These are phyloP conservation scores for Aphodius sticticus DNA, from an alignment of 2,888 invertebrate species.

Conservation along the genomic window DNA sequence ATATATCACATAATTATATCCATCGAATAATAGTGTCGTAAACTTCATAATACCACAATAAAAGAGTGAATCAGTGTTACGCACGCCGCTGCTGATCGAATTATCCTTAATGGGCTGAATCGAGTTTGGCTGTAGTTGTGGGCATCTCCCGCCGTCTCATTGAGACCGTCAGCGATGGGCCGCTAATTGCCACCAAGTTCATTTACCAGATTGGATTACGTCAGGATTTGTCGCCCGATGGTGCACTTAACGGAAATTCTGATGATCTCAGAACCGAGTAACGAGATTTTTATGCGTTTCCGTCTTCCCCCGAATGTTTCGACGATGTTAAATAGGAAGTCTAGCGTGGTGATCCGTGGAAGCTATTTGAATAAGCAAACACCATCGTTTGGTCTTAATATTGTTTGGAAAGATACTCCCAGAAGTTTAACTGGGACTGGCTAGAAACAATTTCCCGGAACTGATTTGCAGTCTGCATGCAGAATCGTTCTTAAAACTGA, in stretches of 20 bases:
- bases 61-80: slow-evolving; percentile 17
- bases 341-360: too few relatives aligned
- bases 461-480: too few relatives aligned
- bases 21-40: not conserved
- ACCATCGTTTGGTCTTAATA: too few relatives aligned
- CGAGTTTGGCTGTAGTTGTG: not conserved
- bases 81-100: not conserved
- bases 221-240: slow-evolving; percentile 16
- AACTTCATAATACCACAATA: slow-evolving; percentile 13
- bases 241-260: not conserved
- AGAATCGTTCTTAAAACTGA: too few relatives aligned
- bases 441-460: too few relatives aligned
- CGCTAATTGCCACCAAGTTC: slow-evolving; percentile 20
- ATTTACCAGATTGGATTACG: slow-evolving; percentile 28
- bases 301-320: not conserved
- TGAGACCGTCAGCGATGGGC: not conserved
- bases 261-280: not conserved
- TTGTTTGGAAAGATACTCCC: too few relatives aligned
- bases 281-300: not conserved
- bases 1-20: too few relatives aligned
- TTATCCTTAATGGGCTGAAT: slow-evolving; percentile 18
- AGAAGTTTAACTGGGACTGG: too few relatives aligned
- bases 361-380: too few relatives aligned
- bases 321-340: too few relatives aligned
- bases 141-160: not conserved